phyloP scores from a whole-genome alignment of 2,888 invertebrate genomes.

The Argynnis bischoffii region DNA sequence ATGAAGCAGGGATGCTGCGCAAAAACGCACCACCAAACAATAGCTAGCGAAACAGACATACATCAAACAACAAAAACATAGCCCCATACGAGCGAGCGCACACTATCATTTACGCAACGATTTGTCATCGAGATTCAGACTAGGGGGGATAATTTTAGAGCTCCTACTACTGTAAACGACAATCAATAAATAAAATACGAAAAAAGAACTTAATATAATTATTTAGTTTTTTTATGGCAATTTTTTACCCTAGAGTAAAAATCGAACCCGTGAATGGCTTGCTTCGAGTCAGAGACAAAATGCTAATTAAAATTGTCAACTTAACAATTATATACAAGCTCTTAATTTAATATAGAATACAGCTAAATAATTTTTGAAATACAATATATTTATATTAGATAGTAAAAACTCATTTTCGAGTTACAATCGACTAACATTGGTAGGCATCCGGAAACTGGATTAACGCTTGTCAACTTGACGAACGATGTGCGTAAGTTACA shows the following conservation, averaged over 20 bases:
- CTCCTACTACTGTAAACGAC: conserved; percentile 47
- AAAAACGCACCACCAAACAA: conserved; percentile 58
- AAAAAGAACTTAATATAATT: too few relatives aligned
- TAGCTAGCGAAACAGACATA: conserved; percentile 67
- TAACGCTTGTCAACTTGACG: conserved; percentile 81
- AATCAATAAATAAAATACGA: too few relatives aligned
- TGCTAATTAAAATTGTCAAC: too few relatives aligned
- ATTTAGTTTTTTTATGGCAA: too few relatives aligned
- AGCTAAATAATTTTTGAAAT: too few relatives aligned
- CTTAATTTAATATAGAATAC: too few relatives aligned
- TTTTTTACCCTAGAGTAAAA: too few relatives aligned
- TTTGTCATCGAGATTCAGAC: conserved; percentile 77
- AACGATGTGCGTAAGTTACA: conserved; percentile 80
- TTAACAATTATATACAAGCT: too few relatives aligned
- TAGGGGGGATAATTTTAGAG: conserved; percentile 55
- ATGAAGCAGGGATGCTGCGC: conserved; percentile 49
- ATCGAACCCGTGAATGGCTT: too few relatives aligned
- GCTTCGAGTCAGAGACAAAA: too few relatives aligned
- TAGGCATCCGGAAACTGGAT: conserved; percentile 73
- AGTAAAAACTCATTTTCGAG: conserved; percentile 32
- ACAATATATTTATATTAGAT: too few relatives aligned
- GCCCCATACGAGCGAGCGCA: conserved; percentile 63
- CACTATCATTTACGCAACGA: conserved; percentile 80
- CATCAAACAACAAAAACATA: conserved; percentile 79
- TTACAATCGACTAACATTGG: conserved; percentile 10